These are phyloP conservation scores for Capitella teleta DNA, from an alignment of 1,140 invertebrate genomes.

Conservation along the genomic window DNA sequence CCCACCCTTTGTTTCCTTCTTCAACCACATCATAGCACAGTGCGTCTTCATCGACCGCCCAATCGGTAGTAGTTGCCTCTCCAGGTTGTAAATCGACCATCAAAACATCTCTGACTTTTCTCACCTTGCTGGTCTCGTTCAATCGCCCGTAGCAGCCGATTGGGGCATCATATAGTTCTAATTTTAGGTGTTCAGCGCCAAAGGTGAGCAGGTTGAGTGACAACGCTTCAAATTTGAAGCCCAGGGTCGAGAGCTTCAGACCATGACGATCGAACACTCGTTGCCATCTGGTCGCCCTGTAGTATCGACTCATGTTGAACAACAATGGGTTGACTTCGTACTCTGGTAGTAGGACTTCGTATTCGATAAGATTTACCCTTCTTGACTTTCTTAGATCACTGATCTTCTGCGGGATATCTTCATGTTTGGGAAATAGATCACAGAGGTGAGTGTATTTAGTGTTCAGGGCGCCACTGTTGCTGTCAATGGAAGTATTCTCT, in stretches of 20 bases:
- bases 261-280: not conserved
- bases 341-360: too few species aligned
- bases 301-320: not conserved
- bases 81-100: conserved; percentile 1
- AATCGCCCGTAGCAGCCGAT: not conserved
- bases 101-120: not conserved
- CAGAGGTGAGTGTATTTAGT: too few species aligned
- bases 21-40: not conserved
- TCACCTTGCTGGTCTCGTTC: not conserved
- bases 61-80: not conserved
- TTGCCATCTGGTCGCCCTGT: not conserved
- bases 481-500: too few species aligned
- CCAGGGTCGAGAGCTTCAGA: not conserved
- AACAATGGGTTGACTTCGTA: not conserved
- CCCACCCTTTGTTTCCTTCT: not conserved
- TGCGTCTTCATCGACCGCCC: not conserved
- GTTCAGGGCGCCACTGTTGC: too few species aligned
- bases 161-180: not conserved
- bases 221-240: conserved; percentile 1
- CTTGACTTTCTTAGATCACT: too few species aligned
- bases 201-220: not conserved
- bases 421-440: too few species aligned
- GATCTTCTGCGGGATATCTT: too few species aligned
- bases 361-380: too few species aligned
- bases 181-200: not conserved